phyloP scores from a whole-genome alignment of 2,888 invertebrate species.

The Prosopocoilus inquinatus region DNA sequence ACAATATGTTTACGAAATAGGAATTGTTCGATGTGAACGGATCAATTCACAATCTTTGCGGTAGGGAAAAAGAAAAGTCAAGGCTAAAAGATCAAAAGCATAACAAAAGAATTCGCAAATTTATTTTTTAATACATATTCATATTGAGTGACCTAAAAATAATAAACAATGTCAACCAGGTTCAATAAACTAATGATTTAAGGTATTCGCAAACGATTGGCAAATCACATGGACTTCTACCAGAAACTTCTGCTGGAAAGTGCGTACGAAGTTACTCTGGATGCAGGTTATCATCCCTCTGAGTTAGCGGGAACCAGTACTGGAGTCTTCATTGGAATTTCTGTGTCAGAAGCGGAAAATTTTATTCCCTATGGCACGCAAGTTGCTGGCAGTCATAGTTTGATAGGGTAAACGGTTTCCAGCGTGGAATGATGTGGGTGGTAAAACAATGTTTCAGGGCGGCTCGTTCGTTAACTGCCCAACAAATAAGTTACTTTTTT shows the following conservation, averaged over 20 bases:
- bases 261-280: conserved; percentile 58
- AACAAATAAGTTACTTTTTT: conserved; percentile 85
- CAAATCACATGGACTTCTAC: conserved; percentile 54
- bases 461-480: conserved; percentile 82
- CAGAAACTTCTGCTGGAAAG: conserved; percentile 59
- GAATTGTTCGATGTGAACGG: too few relatives aligned
- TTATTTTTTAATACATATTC: too few relatives aligned
- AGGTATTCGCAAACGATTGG: neutral
- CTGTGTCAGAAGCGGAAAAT: conserved; percentile 73
- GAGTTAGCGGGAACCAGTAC: conserved; percentile 69
- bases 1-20: too few relatives aligned
- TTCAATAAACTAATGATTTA: conserved; percentile 56
- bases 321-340: conserved; percentile 76
- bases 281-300: conserved; percentile 65
- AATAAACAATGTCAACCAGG: too few relatives aligned
- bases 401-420: conserved; percentile 57
- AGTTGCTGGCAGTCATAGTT: conserved; percentile 42
- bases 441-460: conserved; percentile 49
- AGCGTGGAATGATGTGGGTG: conserved; percentile 37
- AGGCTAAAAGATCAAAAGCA: too few relatives aligned
- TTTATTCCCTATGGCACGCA: conserved; percentile 38
- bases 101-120: too few relatives aligned
- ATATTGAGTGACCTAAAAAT: too few relatives aligned
- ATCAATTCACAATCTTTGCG: too few relatives aligned
- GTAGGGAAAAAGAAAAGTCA: too few relatives aligned